These are phyloP conservation scores for Zapornia atra DNA, from an alignment of 2,113 vertebrate species.

Conservation along the genomic window DNA sequence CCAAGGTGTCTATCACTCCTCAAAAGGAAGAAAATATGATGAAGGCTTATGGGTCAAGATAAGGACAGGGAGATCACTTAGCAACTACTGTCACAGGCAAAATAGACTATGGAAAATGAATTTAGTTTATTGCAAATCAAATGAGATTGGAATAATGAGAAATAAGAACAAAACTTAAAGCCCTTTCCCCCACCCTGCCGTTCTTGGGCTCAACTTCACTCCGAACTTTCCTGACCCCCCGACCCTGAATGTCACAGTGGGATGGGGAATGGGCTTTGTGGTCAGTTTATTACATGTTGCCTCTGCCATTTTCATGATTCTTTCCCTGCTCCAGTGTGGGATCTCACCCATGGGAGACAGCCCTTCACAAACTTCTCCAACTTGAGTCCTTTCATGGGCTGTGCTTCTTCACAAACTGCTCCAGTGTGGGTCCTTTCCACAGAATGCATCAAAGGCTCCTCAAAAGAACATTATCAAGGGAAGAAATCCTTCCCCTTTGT, in stretches of 20 bases:
- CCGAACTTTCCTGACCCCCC: not conserved
- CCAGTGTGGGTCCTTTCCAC: not conserved
- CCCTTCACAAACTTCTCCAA: no score
- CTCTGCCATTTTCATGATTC: not conserved
- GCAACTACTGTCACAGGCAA: no score
- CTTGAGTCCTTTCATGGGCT: not conserved
- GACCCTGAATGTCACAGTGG: fast-evolving
- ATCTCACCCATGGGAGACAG: not conserved
- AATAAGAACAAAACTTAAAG: not conserved
- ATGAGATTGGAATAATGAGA: not conserved
- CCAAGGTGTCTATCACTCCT: not conserved
- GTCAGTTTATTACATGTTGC: not conserved
- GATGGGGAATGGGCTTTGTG: fast-evolving
- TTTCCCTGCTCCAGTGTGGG: not conserved
- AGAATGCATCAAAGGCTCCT: not conserved
- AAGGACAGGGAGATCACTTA: no score
- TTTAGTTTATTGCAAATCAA: not conserved
- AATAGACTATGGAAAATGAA: not conserved
- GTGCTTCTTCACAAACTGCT: not conserved
- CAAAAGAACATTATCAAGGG: not conserved
- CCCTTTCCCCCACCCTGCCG: fast-evolving
- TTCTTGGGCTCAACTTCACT: not conserved
- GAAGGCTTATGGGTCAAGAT: no score
- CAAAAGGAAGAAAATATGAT: not conserved
- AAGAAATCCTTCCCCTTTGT: not conserved